These are phyloP conservation scores for Pampus argenteus DNA, from an alignment of 2,797 vertebrate species.

Conservation along the genomic window DNA sequence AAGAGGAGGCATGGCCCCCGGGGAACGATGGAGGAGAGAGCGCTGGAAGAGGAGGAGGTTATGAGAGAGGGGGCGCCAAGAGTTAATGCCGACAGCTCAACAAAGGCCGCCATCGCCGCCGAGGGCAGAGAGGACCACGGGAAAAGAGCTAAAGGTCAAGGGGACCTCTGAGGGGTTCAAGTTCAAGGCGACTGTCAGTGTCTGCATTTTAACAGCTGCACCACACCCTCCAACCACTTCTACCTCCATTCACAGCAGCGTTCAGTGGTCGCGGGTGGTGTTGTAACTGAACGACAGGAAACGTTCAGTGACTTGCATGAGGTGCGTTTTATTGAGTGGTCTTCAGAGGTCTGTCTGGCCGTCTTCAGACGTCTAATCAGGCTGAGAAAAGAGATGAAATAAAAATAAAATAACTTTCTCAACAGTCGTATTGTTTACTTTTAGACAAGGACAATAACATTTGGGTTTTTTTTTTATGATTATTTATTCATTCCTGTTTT, in stretches of 20 bases:
- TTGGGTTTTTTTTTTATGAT: too few relatives aligned
- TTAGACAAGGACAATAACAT: too few relatives aligned
- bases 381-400: not conserved
- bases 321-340: slow-evolving; percentile 31
- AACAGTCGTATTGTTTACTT: too few relatives aligned
- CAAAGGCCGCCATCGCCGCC: slow-evolving; percentile 76
- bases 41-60: slow-evolving; percentile 37
- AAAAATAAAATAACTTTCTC: too few relatives aligned
- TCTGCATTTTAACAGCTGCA: slow-evolving; percentile 74
- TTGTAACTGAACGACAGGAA: slow-evolving; percentile 40
- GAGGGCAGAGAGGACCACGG: slow-evolving; percentile 78
- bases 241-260: slow-evolving; percentile 45
- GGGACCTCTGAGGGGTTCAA: slow-evolving; percentile 83
- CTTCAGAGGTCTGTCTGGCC: slow-evolving; percentile 11
- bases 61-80: slow-evolving; percentile 55
- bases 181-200: slow-evolving; percentile 86
- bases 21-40: slow-evolving; percentile 55
- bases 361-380: not conserved
- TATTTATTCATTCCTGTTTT: too few relatives aligned
- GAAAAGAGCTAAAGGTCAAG: slow-evolving; percentile 83
- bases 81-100: slow-evolving; percentile 86
- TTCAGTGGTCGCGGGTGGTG: slow-evolving; percentile 29
- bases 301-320: slow-evolving; percentile 46
- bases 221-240: slow-evolving; percentile 55
- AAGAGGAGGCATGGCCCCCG: slow-evolving; percentile 44